phyloP scores from a whole-genome alignment of 2,113 vertebrate species.

The Vulpes lagopus region DNA sequence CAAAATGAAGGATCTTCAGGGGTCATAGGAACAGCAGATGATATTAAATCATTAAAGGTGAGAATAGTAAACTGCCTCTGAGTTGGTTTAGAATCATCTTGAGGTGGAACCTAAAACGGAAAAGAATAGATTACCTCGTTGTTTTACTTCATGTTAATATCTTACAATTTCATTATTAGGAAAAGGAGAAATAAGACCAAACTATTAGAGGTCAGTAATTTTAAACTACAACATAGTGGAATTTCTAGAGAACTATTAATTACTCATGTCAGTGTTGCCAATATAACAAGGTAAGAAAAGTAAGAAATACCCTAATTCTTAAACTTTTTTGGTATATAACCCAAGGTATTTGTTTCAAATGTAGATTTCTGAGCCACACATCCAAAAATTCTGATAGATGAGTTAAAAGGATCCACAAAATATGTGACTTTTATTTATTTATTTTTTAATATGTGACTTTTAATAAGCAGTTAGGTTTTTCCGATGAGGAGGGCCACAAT shows the following conservation, averaged over 20 bases:
- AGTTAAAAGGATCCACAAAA: neutral
- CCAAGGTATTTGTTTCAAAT: neutral
- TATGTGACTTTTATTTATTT: neutral
- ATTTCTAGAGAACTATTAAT: constrained; percentile 25
- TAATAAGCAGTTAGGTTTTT: neutral
- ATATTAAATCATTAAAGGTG: constrained; percentile 93
- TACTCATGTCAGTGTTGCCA: neutral
- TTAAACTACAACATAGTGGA: neutral
- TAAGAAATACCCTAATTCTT: neutral
- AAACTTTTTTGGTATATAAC: neutral
- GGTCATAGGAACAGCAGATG: constrained; percentile 90
- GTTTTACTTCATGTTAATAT: neutral
- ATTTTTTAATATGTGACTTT: neutral
- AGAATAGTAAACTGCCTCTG: constrained; percentile 89
- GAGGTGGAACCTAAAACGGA: constrained; percentile 73
- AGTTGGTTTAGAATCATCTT: constrained; percentile 75
- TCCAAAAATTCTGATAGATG: neutral
- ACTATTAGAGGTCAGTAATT: neutral
- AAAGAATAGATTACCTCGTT: neutral
- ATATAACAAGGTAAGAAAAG: constrained; percentile 17
- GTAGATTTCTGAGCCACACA: neutral
- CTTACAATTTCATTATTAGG: neutral
- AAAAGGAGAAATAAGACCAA: neutral
- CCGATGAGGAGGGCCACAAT: neutral
- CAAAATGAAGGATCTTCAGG: constrained; percentile 94